These are phyloP conservation scores for Porites divaricata DNA, from an alignment of 92 coral and sea anemone genomes.

Conservation along the genomic window DNA sequence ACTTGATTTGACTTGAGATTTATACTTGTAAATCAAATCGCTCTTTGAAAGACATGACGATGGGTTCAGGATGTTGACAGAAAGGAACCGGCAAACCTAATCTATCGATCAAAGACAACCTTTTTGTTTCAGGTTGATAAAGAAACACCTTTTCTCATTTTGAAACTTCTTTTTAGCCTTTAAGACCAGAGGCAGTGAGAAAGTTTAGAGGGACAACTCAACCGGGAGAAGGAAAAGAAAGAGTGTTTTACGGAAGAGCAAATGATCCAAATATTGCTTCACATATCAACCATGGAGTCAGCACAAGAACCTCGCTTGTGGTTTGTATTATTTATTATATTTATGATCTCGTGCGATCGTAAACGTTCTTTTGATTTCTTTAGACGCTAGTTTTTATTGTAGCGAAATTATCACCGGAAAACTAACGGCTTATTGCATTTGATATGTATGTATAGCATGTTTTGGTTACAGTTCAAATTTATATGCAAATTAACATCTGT, in stretches of 20 bases:
- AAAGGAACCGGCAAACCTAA: background rate
- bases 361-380: background rate
- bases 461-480: background rate
- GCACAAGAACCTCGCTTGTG: conserved; percentile 93
- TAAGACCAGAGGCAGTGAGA: conserved; percentile 72
- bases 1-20: no score
- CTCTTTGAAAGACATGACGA: background rate
- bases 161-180: conserved; percentile 49
- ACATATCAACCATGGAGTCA: conserved; percentile 85
- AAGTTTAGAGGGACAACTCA: conserved; percentile 86
- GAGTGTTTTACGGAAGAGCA: conserved; percentile 96
- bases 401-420: background rate
- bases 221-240: conserved; percentile 78
- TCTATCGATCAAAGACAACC: background rate
- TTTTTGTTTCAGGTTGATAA: background rate
- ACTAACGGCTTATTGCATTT: background rate
- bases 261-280: conserved; percentile 89
- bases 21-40: no score
- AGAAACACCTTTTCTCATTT: background rate
- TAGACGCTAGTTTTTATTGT: background rate
- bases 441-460: background rate
- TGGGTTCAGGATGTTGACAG: background rate
- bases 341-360: background rate
- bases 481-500: conserved; percentile 40
- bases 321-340: conserved; percentile 54